A percentile compares a stretch with the other conserved stretches of the same genome.
These are phyloP conservation scores for Parapsyche elsis DNA, from an alignment of 1,140 invertebrate species.

Conservation along the genomic window DNA sequence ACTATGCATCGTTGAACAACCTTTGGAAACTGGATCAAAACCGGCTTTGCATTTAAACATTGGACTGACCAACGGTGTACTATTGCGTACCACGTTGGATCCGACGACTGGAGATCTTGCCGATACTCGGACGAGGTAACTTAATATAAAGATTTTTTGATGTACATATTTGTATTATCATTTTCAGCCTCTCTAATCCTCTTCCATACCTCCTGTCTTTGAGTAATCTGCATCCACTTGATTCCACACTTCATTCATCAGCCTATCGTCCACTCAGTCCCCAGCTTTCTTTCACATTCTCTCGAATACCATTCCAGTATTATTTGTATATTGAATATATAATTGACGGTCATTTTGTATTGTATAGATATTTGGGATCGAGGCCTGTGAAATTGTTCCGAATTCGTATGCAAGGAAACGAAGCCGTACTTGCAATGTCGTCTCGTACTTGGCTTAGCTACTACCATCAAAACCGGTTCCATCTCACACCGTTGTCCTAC, in stretches of 20 bases:
- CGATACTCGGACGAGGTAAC: slow-evolving; percentile 92
- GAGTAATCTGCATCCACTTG: too few species aligned
- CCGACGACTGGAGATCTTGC: slow-evolving; percentile 96
- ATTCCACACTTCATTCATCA: background rate
- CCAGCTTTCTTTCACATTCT: too few species aligned
- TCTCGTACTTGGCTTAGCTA: slow-evolving; percentile 98
- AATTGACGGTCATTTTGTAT: slow-evolving; percentile 33
- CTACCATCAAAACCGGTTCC: slow-evolving; percentile 97
- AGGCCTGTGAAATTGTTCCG: slow-evolving; percentile 96
- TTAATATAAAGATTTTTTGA: slow-evolving; percentile 53
- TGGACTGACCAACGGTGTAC: slow-evolving; percentile 96
- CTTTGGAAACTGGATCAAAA: slow-evolving; percentile 75
- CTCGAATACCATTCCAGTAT: too few species aligned
- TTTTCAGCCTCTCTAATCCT: background rate
- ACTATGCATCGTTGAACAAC: slow-evolving; percentile 92
- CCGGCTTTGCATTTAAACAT: slow-evolving; percentile 94
- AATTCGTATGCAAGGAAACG: slow-evolving; percentile 93
- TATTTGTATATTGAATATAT: background rate
- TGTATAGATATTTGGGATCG: slow-evolving; percentile 86
- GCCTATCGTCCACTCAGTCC: too few species aligned
- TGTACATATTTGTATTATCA: background rate
- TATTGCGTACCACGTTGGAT: slow-evolving; percentile 95
- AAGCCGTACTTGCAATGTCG: slow-evolving; percentile 97
- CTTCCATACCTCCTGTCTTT: background rate
- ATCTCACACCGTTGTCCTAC: slow-evolving; percentile 95